Evolutionary conservation across 2,888 invertebrate genomes (phyloP), one percentile per base, ranked within the genome.

Genomic region (Agonopterix alstromeriana): DNA sequence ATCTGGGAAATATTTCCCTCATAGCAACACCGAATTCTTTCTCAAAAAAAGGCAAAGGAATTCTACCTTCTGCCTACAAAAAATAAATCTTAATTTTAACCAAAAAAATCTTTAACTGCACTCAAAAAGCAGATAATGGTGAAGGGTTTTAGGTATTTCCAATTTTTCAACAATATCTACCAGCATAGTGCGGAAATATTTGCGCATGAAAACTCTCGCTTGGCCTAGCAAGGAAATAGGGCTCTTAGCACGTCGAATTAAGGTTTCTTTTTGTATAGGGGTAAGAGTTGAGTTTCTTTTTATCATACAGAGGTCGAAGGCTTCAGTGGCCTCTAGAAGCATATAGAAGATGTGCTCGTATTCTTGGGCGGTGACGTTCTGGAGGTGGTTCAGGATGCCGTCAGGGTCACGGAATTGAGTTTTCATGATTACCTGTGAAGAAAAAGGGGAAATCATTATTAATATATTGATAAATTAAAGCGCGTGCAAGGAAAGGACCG

Each of bases 321-420:
- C 90, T 73, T 95, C 94, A 0, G 94, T 93, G 0, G 94, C 93
- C 60, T 94, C 93, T 46, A 94, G 74, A 49, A 96, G 87, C 38
- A 93, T 85, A 56, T 92, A 90, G 70, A 94, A 91, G 48, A 94
- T 90, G 55, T 89, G 81, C 46, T 90, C 77, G 54, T 79, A 67
- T 51, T 85, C 81, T 12, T 77, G 73, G 1, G 82, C 59, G 1
- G 89, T 85, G 0, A 92, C 89, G 71, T 94, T 93, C 58, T 94
- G 93, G 9, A 96, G 90, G 35, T 93, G 94, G 71, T 95, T 95
- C 4, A 97, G 85, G 48, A 96, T 92, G 36, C 96, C 96, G 67
- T 94, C 94, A 0, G 95, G 95, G 68, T 96, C 95, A 50, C 95
- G 91, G 70, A 94, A 95, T 60, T 95, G 95, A 8, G 94, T 94